Base-by-base conservation (phyloP, 2,113 vertebrate genomes). In the Pelecanus crispus region DNA sequence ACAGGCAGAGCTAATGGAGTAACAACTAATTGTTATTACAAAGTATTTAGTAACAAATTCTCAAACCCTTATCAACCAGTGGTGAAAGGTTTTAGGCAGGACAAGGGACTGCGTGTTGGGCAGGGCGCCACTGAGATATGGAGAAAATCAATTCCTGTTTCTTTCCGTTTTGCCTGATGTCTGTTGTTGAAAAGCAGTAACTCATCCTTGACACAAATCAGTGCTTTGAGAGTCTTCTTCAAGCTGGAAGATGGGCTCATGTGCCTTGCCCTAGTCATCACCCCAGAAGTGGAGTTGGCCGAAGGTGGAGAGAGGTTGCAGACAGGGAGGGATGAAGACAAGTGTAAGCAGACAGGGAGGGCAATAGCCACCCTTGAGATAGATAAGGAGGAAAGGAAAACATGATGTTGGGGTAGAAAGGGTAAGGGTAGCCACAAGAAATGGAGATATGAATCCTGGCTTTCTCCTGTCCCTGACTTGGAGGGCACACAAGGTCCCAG, bases 1-100 rank as follows among this genome's bases (percentile, higher is more conserved):
- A 92, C 6, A 21, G 20, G 9, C 29, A 97, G 52, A 94, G 79
- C 61, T 92, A 94, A 97, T 34, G 32, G 52, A 93, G n/a, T 40
- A 82, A 73, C 25, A 62, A 73, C 45, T 90, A 88, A 86, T 62
- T 80, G 77, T 74, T 78, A 52, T n/a, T 87, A 67, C 21, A 16
- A 61, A 79, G n/a, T 66, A 19, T 87, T 84, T 79, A 67, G 58
- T 24, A 88, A 80, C 55, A 67, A 87, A 80, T 85, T 73, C 50
- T 68, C 21, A 1, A 80, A 38, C 20, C 31, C 50, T 92, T 80
- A 63, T 85, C 89, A 86, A 72, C 36, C 20, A 31, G 73, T 31
- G 14, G 65, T 70, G 22, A 67, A 88, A 89, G 55, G 34, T 44
- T 81, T 75, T 13, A 81, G 52, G 31, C 34, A 92, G 77, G 45